These are phyloP conservation scores for Drosophila nr. perissopoda DNA, from an alignment of 2,888 invertebrate species.

Conservation along the genomic window DNA sequence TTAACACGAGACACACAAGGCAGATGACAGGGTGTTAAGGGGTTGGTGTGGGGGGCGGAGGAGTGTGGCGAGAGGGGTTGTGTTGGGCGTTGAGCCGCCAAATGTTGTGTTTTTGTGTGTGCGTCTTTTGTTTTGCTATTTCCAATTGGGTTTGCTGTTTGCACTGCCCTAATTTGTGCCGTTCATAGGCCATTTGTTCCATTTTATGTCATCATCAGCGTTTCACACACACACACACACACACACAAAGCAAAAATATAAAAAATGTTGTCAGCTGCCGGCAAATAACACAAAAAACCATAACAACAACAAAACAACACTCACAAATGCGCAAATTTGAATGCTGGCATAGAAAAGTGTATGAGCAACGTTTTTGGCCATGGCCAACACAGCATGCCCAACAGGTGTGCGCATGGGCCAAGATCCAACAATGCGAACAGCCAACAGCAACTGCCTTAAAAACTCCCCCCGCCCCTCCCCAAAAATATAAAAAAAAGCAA, in stretches of 20 bases:
- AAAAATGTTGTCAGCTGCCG: conserved; percentile 72
- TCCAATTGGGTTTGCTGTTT: conserved; percentile 69
- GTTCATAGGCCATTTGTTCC: conserved; percentile 79
- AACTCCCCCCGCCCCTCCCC: conserved; percentile 21
- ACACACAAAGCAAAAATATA: conserved; percentile 5
- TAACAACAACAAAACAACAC: conserved; percentile 3
- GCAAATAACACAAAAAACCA: conserved; percentile 20
- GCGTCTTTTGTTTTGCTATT: conserved; percentile 59
- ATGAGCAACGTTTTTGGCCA: conserved; percentile 54
- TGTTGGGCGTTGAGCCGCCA: conserved; percentile 60
- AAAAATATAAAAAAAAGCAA: conserved; percentile 31
- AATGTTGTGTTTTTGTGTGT: conserved; percentile 62
- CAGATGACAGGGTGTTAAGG: conserved; percentile 59
- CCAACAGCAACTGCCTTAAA: conserved; percentile 35
- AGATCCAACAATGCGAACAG: conserved; percentile 39
- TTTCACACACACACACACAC: conserved; percentile 1
- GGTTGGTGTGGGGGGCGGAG: not conserved
- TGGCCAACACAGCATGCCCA: conserved; percentile 61
- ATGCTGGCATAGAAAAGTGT: conserved; percentile 55
- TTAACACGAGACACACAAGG: conserved; percentile 72
- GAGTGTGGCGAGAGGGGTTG: conserved; percentile 1
- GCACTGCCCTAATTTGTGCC: conserved; percentile 76
- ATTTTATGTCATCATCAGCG: conserved; percentile 80
- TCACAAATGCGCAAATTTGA: conserved; percentile 67
- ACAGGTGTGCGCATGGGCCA: conserved; percentile 74